Evolutionary conservation across 2,888 invertebrate species (phyloP), one percentile per base, ranked within the genome.

Genomic region (Plutella xylostella): DNA sequence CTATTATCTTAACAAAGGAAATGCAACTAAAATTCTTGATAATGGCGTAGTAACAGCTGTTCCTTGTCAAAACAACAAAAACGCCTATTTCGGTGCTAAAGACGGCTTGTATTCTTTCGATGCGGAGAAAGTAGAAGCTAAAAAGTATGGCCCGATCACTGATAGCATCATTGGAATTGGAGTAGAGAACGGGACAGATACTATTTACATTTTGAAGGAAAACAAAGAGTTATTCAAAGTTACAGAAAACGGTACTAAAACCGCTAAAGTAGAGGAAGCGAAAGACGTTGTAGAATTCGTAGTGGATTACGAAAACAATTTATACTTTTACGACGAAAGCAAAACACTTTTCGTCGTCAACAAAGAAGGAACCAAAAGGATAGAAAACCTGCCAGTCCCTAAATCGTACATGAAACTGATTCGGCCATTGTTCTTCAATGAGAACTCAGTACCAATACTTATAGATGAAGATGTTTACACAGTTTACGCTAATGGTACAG

Each of bases 191-290:
- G 31, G 34, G 11, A 48, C 49, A 4, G 69, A 70, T 30, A 18
- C 45, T 0, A 55, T 79, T 2, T 80, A 72, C 50, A 63, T 69
- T 17, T 38, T 80, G 1, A 72, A 70, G 4, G 63, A 65, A 21
- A 58, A 67, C 17, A 55, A 68, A 15, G 54, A 63, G 19, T 38
- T 79, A 0, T 76, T 63, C 52, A 72, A 69, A 55, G 69, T 78
- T 0, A 64, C 65, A 4, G 63, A 72, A 9, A 54, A 61, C 4
- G 79, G 76, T 2, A 65, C 56, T 0, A 63, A 59, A 17, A 74
- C 72, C 35, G 62, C 61, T 4, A 57, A 62, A 47, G 15, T 78
- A 0, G 56, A 62, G 0, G 56, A 59, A 4, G 55, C 71, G 4
- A 56, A 54, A 0, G 60, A 69, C 5, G 73, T 73, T 0, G 57